phyloP scores from a whole-genome alignment of 2,797 vertebrate genomes.

The Falco peregrinus region DNA sequence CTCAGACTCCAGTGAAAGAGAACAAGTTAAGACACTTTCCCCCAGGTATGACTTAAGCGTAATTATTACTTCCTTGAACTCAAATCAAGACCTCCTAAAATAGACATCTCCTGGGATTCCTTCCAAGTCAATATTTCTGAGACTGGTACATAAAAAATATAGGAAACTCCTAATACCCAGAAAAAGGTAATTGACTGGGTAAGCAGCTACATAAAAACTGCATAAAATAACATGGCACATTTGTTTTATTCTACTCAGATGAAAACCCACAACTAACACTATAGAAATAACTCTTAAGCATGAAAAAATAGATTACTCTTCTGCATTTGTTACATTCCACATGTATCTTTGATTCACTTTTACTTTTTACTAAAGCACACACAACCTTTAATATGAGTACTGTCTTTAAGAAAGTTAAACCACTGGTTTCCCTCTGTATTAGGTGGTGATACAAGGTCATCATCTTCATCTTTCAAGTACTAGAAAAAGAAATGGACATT shows the following conservation, averaged over 20 bases:
- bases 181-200: neutral
- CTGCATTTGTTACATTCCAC: neutral
- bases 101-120: neutral
- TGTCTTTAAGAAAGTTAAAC: constrained; percentile 92
- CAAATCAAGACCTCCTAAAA: neutral
- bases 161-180: neutral
- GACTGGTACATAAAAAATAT: neutral
- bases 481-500: constrained; percentile 57
- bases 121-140: neutral
- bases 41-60: neutral
- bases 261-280: neutral
- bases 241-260: neutral
- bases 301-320: neutral
- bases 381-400: constrained; percentile 88
- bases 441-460: constrained; percentile 93
- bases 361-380: neutral
- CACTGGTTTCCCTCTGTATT: constrained; percentile 96
- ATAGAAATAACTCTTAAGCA: neutral
- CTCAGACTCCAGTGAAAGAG: neutral
- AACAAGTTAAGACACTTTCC: neutral
- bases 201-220: neutral
- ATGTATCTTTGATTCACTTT: neutral
- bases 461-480: constrained; percentile 99
- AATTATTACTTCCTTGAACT: neutral
- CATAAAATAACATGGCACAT: neutral